Base-by-base conservation (phyloP, 2,888 invertebrate genomes). In the Hypomecis atomaria region DNA sequence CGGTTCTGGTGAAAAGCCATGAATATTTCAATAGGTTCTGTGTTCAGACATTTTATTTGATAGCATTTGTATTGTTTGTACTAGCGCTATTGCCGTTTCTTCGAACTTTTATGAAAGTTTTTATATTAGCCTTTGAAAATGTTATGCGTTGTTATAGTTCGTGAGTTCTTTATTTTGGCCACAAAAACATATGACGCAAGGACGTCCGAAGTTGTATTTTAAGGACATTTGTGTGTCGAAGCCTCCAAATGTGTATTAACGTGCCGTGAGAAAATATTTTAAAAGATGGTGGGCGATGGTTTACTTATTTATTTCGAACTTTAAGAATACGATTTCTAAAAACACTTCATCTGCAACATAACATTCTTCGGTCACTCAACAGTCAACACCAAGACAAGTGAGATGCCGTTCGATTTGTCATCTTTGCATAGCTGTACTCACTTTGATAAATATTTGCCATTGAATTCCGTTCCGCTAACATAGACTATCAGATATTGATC, bases 11-110 rank as follows among this genome's bases (percentile, higher is more conserved):
- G 61, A 63, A 64, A 67, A 64, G 67, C 65, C 64, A 71, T 71
- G 67, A 69, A 72, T 71, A 74, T 65, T 65, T 68, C 57, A 69
- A 54, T 57, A 67, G 60, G 44, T 64, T 65, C 62, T 62, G 59
- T 62, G 50, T 59, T 33, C 62, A 38, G 36, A 56, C 44, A 37
- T 37, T 50, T 58, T 43, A 53, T 56, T 59, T 59, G 10, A 43
- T 57, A 52, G 44, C 54, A 44, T 59, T 64, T 56, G 45, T 57
- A 59, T 60, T 60, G 45, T 36, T n/a, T 48, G 3, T 49, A 34
- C 33, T 13, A 44, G 44, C 45, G 13, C 8, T 48, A 50, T 49
- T 49, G 36, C 43, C 23, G 23, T 55, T 56, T 55, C 38, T 34
- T 6, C 43, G 33, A 57, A 62, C n/a, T 53, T 62, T 45, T 53